Evolutionary conservation across 2,797 vertebrate genomes (phyloP).

Genomic region (Centropyge bicolor): DNA sequence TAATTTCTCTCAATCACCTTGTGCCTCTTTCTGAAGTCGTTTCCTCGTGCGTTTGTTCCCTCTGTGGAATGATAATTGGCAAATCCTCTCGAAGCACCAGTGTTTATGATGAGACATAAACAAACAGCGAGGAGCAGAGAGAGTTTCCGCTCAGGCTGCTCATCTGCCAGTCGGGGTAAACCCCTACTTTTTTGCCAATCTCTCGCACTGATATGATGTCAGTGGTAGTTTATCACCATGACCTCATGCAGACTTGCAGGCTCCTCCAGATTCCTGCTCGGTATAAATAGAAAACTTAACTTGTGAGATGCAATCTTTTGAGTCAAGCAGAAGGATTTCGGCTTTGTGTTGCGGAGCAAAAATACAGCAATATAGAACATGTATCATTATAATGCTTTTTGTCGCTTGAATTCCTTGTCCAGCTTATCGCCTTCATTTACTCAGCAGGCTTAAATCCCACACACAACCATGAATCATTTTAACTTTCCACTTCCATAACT

Average conservation of each 20-base stretch:
- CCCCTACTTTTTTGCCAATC: conserved; percentile 33
- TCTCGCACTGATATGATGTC: conserved; percentile 58
- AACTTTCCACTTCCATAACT: conserved; percentile 78
- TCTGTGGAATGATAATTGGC: conserved; percentile 76
- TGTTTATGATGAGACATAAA: conserved; percentile 78
- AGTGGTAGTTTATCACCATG: conserved; percentile 68
- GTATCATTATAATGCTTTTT: conserved; percentile 21
- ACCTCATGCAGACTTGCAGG: conserved; percentile 76
- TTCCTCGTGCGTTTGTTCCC: conserved; percentile 33
- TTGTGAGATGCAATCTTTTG: conserved; percentile 36
- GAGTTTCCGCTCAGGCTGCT: conserved; percentile 52
- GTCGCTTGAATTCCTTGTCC: conserved; percentile 39
- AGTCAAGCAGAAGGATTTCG: conserved; percentile 18
- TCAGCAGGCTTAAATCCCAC: conserved; percentile 45
- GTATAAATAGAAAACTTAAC: conserved; percentile 52
- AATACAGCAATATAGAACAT: conserved; percentile 1
- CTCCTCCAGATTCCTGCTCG: conserved; percentile 73
- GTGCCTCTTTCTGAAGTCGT: conserved; percentile 51
- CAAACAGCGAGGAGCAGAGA: conserved; percentile 56
- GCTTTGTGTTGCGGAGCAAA: conserved; percentile 15
- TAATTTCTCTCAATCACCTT: conserved; percentile 48
- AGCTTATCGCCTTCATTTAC: conserved; percentile 50
- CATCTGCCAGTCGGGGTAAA: conserved; percentile 42
- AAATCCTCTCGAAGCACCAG: conserved; percentile 65
- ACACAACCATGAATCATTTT: conserved; percentile 66